These are phyloP conservation scores for Sphaerophoria rueppellii DNA, from an alignment of 2,888 invertebrate genomes.

Conservation along the genomic window DNA sequence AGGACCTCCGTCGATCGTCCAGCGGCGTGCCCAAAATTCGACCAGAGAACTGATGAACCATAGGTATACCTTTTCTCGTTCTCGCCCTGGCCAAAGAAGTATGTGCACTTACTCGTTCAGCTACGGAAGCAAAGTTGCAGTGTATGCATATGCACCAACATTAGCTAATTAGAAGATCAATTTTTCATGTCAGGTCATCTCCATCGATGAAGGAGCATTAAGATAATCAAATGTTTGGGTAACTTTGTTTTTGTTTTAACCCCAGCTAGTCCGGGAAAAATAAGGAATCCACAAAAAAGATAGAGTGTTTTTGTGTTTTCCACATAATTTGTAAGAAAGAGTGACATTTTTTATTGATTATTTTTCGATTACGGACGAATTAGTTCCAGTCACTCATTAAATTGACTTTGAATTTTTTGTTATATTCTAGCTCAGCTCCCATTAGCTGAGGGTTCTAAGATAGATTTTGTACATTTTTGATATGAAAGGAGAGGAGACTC, in stretches of 20 bases:
- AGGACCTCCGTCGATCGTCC: constrained; percentile 46
- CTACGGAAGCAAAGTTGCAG: neutral
- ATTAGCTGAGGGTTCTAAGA: too few species aligned
- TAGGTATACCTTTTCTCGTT: constrained; percentile 11
- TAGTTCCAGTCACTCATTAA: constrained; percentile 42
- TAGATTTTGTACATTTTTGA: too few species aligned
- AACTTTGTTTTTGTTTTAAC: constrained; percentile 31
- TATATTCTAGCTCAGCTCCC: too few species aligned
- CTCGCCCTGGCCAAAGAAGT: neutral
- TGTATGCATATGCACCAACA: constrained; percentile 28
- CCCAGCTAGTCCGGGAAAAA: constrained; percentile 6
- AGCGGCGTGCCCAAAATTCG: constrained; percentile 9
- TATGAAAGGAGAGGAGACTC: too few species aligned
- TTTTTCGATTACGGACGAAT: constrained; percentile 58
- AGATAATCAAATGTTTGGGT: constrained; percentile 67
- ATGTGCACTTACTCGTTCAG: neutral
- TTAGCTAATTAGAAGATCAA: constrained; percentile 72
- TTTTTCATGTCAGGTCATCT: constrained; percentile 70
- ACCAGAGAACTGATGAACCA: neutral
- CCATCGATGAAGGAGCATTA: constrained; percentile 61
- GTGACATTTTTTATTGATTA: constrained; percentile 63
- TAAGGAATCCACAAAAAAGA: constrained; percentile 60
- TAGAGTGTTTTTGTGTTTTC: constrained; percentile 36
- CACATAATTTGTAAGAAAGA: constrained; percentile 70
- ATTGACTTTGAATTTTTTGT: constrained; percentile 25